phyloP scores from a whole-genome alignment of 2,113 vertebrate species.

The Okapia johnstoni region DNA sequence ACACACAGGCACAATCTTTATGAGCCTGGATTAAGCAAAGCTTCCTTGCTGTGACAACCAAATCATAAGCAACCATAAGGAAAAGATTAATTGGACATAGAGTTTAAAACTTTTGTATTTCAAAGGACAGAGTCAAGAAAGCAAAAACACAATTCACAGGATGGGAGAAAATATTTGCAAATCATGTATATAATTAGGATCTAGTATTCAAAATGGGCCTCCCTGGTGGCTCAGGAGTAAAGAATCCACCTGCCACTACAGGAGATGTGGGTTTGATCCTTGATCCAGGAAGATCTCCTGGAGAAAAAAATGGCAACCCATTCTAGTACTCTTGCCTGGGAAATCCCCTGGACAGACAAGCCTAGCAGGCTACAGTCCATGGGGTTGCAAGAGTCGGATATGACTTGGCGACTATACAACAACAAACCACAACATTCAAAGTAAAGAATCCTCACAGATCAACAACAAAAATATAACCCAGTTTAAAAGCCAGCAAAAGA shows the following conservation, averaged over 20 bases:
- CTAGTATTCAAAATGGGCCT: not conserved
- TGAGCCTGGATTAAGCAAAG: not conserved
- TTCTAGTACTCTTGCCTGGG: not conserved
- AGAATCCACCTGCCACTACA: not conserved
- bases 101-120: not conserved
- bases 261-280: not conserved
- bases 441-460: not conserved
- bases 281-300: not conserved
- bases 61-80: not conserved
- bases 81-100: not conserved
- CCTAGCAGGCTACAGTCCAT: not conserved
- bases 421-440: not conserved
- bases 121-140: not conserved
- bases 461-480: not conserved
- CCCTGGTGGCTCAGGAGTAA: not conserved
- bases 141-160: not conserved
- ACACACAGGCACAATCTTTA: not conserved
- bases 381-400: not conserved
- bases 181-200: not conserved
- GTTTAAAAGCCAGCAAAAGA: not conserved
- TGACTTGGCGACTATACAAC: not conserved
- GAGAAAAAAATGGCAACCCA: not conserved
- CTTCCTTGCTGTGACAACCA: not conserved
- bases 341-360: not conserved
- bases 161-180: not conserved